A percentile compares a stretch with the other conserved stretches of the same genome.
Evolutionary conservation across 2,888 invertebrate species (phyloP).

Genomic region (Ochropacha duplaris): DNA sequence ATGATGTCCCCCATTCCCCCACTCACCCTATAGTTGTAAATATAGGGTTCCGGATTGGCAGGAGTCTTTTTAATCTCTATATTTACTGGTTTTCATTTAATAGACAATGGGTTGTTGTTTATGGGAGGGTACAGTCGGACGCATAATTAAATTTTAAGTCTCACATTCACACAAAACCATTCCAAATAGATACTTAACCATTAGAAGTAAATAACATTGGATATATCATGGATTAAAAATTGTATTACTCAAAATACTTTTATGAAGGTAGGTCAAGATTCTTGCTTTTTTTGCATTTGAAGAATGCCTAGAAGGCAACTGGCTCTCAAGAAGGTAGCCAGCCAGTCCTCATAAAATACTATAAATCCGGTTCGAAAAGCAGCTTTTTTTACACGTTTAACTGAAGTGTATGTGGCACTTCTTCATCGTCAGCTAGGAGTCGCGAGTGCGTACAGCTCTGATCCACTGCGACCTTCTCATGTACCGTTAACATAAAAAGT

Average conservation of each 20-base stretch:
- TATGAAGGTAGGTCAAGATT: too few relatives aligned
- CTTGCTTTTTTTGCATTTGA: too few relatives aligned
- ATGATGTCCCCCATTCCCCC: slow-evolving; percentile 30
- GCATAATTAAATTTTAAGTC: slow-evolving; percentile 13
- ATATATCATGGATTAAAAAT: not conserved
- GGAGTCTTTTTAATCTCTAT: slow-evolving; percentile 37
- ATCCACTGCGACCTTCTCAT: slow-evolving; percentile 44
- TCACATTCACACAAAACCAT: not conserved
- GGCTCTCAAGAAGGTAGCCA: too few relatives aligned
- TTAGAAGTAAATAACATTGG: too few relatives aligned
- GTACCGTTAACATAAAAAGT: slow-evolving; percentile 40
- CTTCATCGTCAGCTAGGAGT: slow-evolving; percentile 45
- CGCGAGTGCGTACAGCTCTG: slow-evolving; percentile 41
- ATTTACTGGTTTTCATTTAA: slow-evolving; percentile 31
- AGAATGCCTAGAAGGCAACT: too few relatives aligned
- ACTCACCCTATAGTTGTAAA: slow-evolving; percentile 30
- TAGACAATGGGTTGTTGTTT: slow-evolving; percentile 20
- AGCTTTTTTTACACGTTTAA: not conserved
- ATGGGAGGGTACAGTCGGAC: slow-evolving; percentile 18
- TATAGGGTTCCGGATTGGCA: slow-evolving; percentile 38
- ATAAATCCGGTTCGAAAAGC: not conserved
- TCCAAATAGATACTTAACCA: too few relatives aligned
- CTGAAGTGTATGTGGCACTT: slow-evolving; percentile 23
- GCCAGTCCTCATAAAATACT: too few relatives aligned
- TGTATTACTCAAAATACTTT: too few relatives aligned